Conservation (phyloP, 2,113 vertebrate genomes). For the Seriola quinqueradiata region DNA sequence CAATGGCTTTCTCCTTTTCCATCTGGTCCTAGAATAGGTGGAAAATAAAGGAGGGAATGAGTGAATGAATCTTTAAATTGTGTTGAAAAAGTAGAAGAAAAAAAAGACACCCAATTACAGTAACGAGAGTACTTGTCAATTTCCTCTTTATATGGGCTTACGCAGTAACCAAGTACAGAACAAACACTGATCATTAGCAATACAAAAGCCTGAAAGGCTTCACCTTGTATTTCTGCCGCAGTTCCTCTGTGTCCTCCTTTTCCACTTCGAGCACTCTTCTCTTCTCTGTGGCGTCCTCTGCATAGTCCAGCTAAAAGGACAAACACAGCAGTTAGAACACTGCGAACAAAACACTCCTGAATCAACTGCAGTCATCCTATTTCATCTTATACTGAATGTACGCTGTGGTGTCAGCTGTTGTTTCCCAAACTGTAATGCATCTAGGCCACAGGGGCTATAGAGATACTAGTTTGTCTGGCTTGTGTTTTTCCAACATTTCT, state of each 20-base stretch:
- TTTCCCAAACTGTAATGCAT: background rate
- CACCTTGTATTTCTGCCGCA: slow-evolving; percentile 98
- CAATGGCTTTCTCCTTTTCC: slow-evolving; percentile 98
- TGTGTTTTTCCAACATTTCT: background rate
- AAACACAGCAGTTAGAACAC: slow-evolving; percentile 31
- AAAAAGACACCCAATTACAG: background rate
- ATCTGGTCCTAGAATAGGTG: slow-evolving; percentile 89
- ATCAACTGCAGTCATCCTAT: background rate
- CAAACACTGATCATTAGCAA: background rate
- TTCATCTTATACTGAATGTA: background rate
- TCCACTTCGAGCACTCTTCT: slow-evolving; percentile 97
- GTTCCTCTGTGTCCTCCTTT: slow-evolving; percentile 98
- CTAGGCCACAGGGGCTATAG: background rate
- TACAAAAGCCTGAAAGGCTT: background rate
- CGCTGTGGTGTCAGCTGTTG: background rate
- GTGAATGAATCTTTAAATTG: background rate
- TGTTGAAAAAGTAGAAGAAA: background rate
- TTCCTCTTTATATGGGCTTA: background rate
- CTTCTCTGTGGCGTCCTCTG: slow-evolving; percentile 98
- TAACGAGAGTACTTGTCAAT: background rate
- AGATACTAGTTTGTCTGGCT: background rate
- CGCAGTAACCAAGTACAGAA: background rate
- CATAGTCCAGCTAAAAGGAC: slow-evolving; percentile 92
- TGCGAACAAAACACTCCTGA: background rate
- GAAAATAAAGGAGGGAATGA: background rate